Conservation (phyloP, 2,888 invertebrate genomes). For the Onthophagus sagittarius region DNA sequence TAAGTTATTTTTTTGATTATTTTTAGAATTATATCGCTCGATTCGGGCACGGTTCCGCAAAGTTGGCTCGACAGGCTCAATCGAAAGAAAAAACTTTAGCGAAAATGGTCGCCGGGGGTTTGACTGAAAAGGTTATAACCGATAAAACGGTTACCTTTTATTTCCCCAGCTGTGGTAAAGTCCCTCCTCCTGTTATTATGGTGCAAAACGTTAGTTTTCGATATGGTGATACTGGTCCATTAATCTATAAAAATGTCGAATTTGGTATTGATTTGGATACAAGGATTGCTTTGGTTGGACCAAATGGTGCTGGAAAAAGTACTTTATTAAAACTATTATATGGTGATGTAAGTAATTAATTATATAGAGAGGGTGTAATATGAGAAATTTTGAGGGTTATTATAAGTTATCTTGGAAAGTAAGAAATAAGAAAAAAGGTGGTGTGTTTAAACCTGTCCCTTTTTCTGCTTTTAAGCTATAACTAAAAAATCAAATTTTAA, state of each 20-base stretch:
- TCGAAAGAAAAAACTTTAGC: conserved; percentile 99
- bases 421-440: too few species aligned
- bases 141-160: conserved; percentile 94
- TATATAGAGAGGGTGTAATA: too few species aligned
- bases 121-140: conserved; percentile 89
- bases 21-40: conserved; percentile 92
- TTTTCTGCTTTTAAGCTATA: too few species aligned
- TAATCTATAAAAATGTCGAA: conserved; percentile 95
- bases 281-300: conserved; percentile 88
- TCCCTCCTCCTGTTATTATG: conserved; percentile 99
- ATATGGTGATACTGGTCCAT: conserved; percentile 80
- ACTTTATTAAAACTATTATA: conserved; percentile 93
- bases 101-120: conserved; percentile 97
- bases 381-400: too few species aligned
- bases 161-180: conserved; percentile 92
- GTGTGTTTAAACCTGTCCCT: too few species aligned
- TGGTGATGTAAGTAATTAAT: conserved; percentile 77
- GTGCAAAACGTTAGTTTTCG: conserved; percentile 97
- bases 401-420: too few species aligned
- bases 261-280: conserved; percentile 99
- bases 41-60: conserved; percentile 99
- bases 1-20: conserved; percentile 14
- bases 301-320: conserved; percentile 98
- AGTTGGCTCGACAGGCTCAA: conserved; percentile 97
- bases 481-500: too few species aligned